Evolutionary conservation across 2,113 vertebrate species (phyloP), one percentile per base, ranked within the genome.

Genomic region (Cinclus cinclus): DNA sequence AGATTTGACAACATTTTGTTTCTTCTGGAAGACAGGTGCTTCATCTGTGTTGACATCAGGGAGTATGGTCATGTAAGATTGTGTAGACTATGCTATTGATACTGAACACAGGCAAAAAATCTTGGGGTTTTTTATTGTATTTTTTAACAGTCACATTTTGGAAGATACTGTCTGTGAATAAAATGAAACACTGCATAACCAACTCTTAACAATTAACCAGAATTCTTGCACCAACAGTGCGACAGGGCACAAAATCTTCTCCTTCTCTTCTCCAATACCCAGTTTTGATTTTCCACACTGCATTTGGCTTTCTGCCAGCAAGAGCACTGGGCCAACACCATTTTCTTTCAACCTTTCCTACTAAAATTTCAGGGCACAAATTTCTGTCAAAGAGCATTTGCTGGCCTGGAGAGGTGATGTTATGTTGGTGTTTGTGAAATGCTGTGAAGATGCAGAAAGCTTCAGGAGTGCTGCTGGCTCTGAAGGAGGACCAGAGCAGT

Each of bases 241-340:
- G 2, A 44, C 7, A 39, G 20, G 64, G 58, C 9, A 13, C 73
- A 86, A 81, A 88, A 96, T 95, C 59, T 78, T 81, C 91, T n/a
- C n/a, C n/a, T 84, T 55, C 92, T 97, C 90, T 95, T 94, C 94
- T 97, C 96, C 35, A 37, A 91, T 53, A 96, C 67, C 74, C 4
- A 15, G 37, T 78, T 41, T 62, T 89, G 47, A 63, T 90, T 79
- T 95, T 86, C 74, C 67, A 90, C 59, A 28, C 85, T 89, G 75
- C 37, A 56, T 80, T 92, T 80, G 81, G 50, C 64, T 95, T 95
- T 93, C 74, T 63, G 75, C 60, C 94, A 82, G 50, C 3, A 30
- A 69, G 4, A 58, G 62, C 58, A 42, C 50, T 62, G 47, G 69
- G 82, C 92, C 94, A 94, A 67, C 93, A 93, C 41, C 46, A 96